Percentiles rank a stretch among this genome's conserved stretches.
Evolutionary conservation across 2,797 vertebrate species (phyloP).

Genomic region (Amphiprion clarkii): DNA sequence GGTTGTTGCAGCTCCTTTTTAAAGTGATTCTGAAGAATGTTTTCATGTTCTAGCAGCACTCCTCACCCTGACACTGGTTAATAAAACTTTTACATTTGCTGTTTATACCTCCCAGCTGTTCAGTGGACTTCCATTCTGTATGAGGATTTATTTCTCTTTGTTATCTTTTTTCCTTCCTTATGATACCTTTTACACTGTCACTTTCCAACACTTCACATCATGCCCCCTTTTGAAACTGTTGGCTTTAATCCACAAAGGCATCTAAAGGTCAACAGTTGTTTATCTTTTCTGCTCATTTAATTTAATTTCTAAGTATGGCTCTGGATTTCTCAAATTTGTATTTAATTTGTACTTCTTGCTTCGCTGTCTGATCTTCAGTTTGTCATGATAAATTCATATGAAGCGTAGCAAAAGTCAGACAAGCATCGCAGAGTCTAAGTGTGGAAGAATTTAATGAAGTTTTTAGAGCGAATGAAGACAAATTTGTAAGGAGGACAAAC

Average conservation of each 20-base stretch:
- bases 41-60: neutral
- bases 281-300: neutral
- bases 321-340: neutral
- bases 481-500: constrained; percentile 41
- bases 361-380: constrained; percentile 11
- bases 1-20: constrained; percentile 14
- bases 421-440: neutral
- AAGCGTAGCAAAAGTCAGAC: constrained; percentile 18
- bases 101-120: constrained; percentile 7
- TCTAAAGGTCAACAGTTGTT: neutral
- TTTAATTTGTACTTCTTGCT: constrained; percentile 19
- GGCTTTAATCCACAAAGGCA: neutral
- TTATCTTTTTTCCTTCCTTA: no score
- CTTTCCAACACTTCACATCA: neutral
- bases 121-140: neutral
- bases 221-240: neutral
- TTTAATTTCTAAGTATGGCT: neutral
- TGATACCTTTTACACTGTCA: neutral
- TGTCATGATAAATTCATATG: neutral
- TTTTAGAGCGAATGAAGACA: constrained; percentile 44
- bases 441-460: constrained; percentile 43
- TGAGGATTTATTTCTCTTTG: no score
- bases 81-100: constrained; percentile 19
- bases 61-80: constrained; percentile 12
- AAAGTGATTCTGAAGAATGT: constrained; percentile 2